Percentiles rank a stretch among this genome's conserved stretches.
Evolutionary conservation across 2,888 invertebrate species (phyloP).

Genomic region (Erebia ligea): DNA sequence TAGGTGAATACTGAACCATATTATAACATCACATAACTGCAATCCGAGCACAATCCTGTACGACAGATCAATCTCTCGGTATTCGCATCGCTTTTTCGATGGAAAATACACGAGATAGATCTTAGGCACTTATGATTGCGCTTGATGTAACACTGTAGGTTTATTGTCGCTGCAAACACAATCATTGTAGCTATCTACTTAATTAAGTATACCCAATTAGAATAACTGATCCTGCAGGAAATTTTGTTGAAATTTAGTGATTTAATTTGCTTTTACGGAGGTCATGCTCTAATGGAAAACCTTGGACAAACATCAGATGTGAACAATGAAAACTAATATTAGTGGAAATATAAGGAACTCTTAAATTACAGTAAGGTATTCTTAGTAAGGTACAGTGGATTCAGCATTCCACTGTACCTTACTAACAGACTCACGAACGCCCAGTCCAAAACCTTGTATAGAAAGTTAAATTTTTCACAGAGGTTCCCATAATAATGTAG

Average conservation of each 20-base stretch:
- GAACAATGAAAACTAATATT: neutral
- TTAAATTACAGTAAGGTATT: no score
- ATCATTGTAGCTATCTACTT: conserved; percentile 33
- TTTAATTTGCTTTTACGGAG: conserved; percentile 1
- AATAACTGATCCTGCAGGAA: conserved; percentile 33
- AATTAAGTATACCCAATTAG: conserved; percentile 38
- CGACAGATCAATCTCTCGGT: no score
- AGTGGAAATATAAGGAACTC: neutral
- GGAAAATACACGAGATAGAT: no score
- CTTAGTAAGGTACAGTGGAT: no score
- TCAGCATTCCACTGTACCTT: no score
- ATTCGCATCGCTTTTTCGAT: no score
- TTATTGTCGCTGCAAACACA: conserved; percentile 36
- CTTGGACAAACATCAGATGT: neutral
- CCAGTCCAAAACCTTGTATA: no score
- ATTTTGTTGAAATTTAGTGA: conserved; percentile 1
- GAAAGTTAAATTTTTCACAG: no score
- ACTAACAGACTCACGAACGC: no score
- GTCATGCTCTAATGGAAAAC: conserved; percentile 7
- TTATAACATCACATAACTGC: conserved; percentile 27
- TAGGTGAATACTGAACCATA: neutral
- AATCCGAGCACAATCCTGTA: no score
- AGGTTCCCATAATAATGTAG: no score
- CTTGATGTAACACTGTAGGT: conserved; percentile 25
- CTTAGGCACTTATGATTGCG: no score